Conservation (phyloP, 2,888 invertebrate genomes). For the Coelopa pilipes region DNA sequence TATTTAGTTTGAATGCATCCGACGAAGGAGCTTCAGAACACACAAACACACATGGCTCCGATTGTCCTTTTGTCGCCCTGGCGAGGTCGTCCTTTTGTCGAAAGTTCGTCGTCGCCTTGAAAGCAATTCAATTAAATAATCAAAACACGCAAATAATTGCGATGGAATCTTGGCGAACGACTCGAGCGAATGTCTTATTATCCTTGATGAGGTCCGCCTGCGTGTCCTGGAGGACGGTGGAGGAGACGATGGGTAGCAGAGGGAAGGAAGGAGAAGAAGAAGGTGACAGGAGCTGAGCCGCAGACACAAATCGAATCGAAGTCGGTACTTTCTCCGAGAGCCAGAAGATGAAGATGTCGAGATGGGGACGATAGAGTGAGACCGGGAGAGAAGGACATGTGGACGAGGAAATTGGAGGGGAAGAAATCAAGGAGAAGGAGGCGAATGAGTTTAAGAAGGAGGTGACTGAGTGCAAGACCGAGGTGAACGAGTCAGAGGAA, state of each 20-base stretch:
- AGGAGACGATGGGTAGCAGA: neutral
- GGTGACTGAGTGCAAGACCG: too few species aligned
- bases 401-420: too few species aligned
- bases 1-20: conserved; percentile 22
- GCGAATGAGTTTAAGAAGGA: too few species aligned
- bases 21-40: too few species aligned
- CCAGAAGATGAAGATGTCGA: too few species aligned
- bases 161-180: neutral
- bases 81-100: neutral
- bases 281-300: neutral
- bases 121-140: conserved; percentile 36
- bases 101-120: conserved; percentile 1
- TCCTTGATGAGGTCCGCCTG: too few species aligned
- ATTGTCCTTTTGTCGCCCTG: neutral
- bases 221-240: neutral
- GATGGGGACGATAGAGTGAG: too few species aligned
- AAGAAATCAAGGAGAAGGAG: too few species aligned
- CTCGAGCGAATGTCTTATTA: neutral
- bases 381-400: too few species aligned
- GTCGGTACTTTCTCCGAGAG: too few species aligned
- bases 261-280: neutral
- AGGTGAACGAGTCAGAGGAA: too few species aligned
- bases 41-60: neutral
- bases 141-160: conserved; percentile 33
- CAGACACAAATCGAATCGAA: neutral